Percentiles rank a stretch among this genome's conserved stretches.
phyloP scores from a whole-genome alignment of 2,888 invertebrate genomes.

The Lasioglossum malachurum region DNA sequence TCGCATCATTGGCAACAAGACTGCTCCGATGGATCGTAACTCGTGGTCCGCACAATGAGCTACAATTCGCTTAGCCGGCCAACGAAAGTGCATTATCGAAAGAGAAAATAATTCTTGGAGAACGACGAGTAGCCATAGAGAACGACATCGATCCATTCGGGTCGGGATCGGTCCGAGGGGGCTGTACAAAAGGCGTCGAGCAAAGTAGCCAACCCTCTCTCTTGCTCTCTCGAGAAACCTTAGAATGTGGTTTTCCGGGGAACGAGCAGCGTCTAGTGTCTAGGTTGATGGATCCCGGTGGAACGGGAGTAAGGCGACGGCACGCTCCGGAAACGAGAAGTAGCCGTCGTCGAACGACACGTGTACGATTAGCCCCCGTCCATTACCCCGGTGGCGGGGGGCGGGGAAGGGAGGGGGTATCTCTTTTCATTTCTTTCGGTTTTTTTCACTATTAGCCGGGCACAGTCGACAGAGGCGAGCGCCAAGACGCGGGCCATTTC shows the following conservation, averaged over 20 bases:
- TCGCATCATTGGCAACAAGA: background rate
- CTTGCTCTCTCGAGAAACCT: constrained; percentile 31
- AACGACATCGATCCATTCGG: constrained; percentile 53
- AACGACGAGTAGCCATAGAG: constrained; percentile 11
- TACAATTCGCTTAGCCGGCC: background rate
- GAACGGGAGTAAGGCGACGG: constrained; percentile 1
- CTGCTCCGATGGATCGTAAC: background rate
- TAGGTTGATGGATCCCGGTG: constrained; percentile 45
- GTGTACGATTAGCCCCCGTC: constrained; percentile 48
- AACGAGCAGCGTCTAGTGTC: constrained; percentile 39
- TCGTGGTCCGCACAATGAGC: background rate
- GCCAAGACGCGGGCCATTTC: constrained; percentile 75
- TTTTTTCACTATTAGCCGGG: constrained; percentile 53
- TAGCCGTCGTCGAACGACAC: constrained; percentile 46
- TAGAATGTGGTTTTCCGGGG: constrained; percentile 43
- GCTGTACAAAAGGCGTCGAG: constrained; percentile 28
- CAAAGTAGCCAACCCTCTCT: constrained; percentile 38
- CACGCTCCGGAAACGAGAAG: constrained; percentile 39
- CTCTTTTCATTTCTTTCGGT: constrained; percentile 5
- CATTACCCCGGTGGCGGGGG: background rate
- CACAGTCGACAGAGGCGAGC: constrained; percentile 63
- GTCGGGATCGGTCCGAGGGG: constrained; percentile 38
- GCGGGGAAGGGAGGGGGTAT: background rate
- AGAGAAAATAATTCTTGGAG: constrained; percentile 54
- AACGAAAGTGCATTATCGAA: constrained; percentile 51